Conservation (phyloP, 2,113 vertebrate genomes). For the Sphyrna mokarran region DNA sequence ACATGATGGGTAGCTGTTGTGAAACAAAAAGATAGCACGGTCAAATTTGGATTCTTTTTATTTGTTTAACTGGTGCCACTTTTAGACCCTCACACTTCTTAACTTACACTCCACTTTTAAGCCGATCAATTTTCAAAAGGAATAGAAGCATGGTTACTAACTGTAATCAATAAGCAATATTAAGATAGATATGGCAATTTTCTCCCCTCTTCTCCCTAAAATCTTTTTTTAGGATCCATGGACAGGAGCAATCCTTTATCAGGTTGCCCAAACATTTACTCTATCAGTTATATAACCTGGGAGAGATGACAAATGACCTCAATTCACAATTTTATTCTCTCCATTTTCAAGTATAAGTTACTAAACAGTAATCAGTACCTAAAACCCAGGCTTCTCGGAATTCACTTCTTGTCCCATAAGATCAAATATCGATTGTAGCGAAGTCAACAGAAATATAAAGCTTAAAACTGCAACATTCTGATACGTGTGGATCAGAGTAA, state of each 20-base stretch:
- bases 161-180: background rate
- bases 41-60: background rate
- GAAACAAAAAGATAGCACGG: background rate
- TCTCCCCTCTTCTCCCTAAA: background rate
- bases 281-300: background rate
- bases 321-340: background rate
- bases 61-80: background rate
- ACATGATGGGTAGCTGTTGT: too few species aligned
- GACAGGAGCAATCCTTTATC: background rate
- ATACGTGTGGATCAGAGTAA: background rate
- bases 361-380: background rate
- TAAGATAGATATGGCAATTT: background rate
- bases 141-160: background rate
- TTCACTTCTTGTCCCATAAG: background rate
- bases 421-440: background rate
- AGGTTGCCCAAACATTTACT: background rate
- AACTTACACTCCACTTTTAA: background rate
- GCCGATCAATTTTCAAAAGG: background rate
- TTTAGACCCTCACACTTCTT: background rate
- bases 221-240: background rate
- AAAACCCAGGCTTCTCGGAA: background rate
- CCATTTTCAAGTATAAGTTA: background rate
- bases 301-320: background rate
- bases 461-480: background rate
- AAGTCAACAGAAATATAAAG: background rate